phyloP scores from a whole-genome alignment of 2,113 vertebrate genomes.

The Heptranchias perlo region DNA sequence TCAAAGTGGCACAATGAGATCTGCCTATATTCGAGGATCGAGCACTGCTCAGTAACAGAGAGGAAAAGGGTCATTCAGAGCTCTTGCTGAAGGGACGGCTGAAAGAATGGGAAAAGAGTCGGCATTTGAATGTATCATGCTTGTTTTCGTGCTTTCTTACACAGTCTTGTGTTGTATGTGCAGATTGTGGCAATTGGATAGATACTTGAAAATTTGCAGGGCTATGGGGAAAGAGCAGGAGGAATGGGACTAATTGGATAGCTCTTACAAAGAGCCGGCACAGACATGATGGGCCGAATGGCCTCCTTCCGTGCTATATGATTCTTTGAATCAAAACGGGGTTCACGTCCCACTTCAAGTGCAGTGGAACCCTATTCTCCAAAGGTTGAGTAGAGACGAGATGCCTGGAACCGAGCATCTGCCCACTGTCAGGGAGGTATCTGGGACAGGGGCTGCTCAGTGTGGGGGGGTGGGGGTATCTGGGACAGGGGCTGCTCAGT shows the following conservation, averaged over 20 bases:
- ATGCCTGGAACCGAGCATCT: neutral
- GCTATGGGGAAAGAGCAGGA: neutral
- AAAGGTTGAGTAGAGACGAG: neutral
- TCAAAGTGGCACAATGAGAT: neutral
- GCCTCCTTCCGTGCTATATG: neutral
- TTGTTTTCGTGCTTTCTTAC: neutral
- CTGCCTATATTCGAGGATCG: neutral
- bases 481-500: too few relatives aligned
- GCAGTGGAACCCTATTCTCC: neutral
- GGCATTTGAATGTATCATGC: neutral
- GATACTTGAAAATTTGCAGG: neutral
- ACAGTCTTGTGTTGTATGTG: neutral
- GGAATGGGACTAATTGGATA: neutral
- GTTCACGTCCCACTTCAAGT: neutral
- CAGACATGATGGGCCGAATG: neutral
- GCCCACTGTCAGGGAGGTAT: neutral
- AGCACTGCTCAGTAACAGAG: neutral
- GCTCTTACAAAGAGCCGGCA: neutral
- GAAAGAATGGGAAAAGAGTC: neutral
- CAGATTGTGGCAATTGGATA: neutral
- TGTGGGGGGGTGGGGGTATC: neutral
- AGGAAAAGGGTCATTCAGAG: neutral
- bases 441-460: too few relatives aligned
- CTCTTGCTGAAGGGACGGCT: neutral
- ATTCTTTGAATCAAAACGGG: neutral